Evolutionary conservation across 2,113 vertebrate genomes (phyloP), one percentile per base, ranked within the genome.

Genomic region (Poeciliopsis prolifica): DNA sequence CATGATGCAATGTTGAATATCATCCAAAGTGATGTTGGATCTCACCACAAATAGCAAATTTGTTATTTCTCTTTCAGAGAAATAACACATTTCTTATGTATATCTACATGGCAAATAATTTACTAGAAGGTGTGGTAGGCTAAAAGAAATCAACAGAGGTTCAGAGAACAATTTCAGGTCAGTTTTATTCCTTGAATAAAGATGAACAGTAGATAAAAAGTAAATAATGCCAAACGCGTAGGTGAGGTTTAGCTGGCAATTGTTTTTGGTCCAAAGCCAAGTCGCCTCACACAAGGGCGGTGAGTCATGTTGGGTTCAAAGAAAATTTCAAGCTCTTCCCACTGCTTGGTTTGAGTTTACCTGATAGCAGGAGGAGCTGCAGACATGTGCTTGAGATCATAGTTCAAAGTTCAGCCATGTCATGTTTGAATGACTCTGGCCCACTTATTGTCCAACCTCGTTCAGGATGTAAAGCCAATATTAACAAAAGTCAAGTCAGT

Each of bases 391-490:
- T 29, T 10, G 11, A 70, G 83, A 82, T 88, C 83, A 82, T 3
- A 76, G 85, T 79, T 87, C 87, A 89, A 69, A 73, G 82, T 85
- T 85, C 77, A 85, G 75, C 86, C 75, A 85, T 88, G 83, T 72
- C 79, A 77, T 61, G 72, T 40, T 67, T 83, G 42, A 78, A 74
- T 44, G 61, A 75, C 80, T 83, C 35, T 65, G 67, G 78, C 77
- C 63, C 62, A 40, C 37, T 65, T 74, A 74, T 70, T 77, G 62
- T 84, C 54, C 44, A 5, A 54, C 60, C 33, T 77, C 5, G 15
- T 33, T 35, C 5, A 14, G 42, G 28, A 81, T 68, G 33, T 28
- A 30, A 4, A 37, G 40, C 63, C 24, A 63, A 19, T 2, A 26
- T 35, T 48, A 26, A 58, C 54, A 63, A 35, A 48, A 86, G 6